Base-by-base conservation (phyloP, 2,888 invertebrate genomes). In the Axea sp. region DNA sequence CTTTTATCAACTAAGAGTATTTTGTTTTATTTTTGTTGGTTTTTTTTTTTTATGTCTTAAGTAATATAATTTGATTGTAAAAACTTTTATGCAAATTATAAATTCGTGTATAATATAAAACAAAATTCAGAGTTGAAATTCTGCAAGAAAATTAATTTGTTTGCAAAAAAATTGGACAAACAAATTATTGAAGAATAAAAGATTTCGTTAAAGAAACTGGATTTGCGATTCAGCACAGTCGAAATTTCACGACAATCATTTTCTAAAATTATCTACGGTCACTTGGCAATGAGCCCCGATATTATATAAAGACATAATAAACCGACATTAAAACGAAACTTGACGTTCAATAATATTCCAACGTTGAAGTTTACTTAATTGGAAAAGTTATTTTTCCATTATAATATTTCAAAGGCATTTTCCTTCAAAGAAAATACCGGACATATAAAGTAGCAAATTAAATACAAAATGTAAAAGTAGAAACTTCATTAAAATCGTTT, bases 371-470 rank as follows among this genome's bases (percentile, higher is more conserved):
- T 65, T 64, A 65, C 72, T 57, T 72, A 64, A 72, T 64, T 64
- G 72, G 72, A 72, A 72, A 72, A 64, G 72, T 72, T 72, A 72
- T 72, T 72, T 72, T 64, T 65, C 64, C 72, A 64, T 72, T 65
- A 72, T 59, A 72, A 72, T 65, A 57, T 71, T 64, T 71, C 57
- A 62, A 68, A 57, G 67, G 41, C 55, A 39, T 47, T 67, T 37
- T 37, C 45, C 35, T 55, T 37, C 39, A 47, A 55, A 67, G 47
- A 57, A 67, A 57, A 37, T 39, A 15, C 11, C 8, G 6, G 15
- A 35, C 45, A 43, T 37, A 57, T 67, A 31, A 41, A 49, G 41
- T n/a, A 3, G 39, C 30, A 37, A 41, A 49, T 67, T 49, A 17
- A 41, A 49, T 19, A 19, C 19, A 19, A 19, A 19, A 19, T 19